Evolutionary conservation across 2,113 vertebrate genomes (phyloP), one percentile per base, ranked within the genome.

Genomic region (Prunella himalayana): DNA sequence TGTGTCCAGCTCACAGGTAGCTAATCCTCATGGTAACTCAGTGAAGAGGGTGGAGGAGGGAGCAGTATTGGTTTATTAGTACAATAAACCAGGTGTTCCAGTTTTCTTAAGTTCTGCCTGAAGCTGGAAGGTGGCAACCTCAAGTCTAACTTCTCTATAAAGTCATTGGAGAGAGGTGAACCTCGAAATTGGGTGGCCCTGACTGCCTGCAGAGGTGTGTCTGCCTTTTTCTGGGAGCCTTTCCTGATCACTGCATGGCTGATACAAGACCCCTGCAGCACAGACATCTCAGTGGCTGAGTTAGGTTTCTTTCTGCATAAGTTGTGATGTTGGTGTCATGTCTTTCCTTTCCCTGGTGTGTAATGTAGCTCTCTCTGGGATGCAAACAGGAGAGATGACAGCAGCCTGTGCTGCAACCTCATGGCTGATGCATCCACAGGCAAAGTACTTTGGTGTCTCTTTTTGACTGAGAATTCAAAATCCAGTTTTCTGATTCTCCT

Each of bases 301-400:
- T 31, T 73, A 37, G 24, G 33, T 59, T 81, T 54, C 78, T 45
- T 81, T 59, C 78, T 66, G 15, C 2, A 2, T 13, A 13, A 25
- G 6, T 76, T n/a, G 9, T 1, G 3, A 16, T 35, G 22, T 16
- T 13, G 21, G 13, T 61, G 37, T 12, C 27, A 4, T 0, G 4
- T 35, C 24, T n/a, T 69, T 71, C 18, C 18, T 59, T 73, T 60
- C n/a, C 21, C 24, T 24, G 4, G 5, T 19, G 28, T 60, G n/a
- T 31, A 76, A 21, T 1, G 1, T 22, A 64, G 23, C 25, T 59
- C 16, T 70, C 11, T 72, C 41, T 54, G 61, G 24, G 31, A 30
- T 57, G 37, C 31, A 47, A 50, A 53, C 1, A 3, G 27, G 50
- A 72, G 37, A 41, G 45, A 27, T 13, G 31, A 39, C 44, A 69